Base-by-base conservation (phyloP, 35 echinoderm and acorn worm species). In the Stichopus chloronotus region DNA sequence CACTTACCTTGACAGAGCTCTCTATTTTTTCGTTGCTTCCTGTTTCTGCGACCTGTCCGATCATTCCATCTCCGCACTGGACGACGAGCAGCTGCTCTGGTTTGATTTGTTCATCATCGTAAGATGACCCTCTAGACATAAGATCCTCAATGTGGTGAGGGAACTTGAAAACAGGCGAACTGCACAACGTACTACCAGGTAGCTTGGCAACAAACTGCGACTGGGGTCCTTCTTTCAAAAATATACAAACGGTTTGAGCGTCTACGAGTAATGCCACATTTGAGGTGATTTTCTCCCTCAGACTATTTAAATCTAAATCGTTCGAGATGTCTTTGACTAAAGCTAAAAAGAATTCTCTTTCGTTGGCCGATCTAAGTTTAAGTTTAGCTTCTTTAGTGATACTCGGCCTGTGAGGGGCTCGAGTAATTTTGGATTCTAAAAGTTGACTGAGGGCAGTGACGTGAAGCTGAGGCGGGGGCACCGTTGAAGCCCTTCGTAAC, bases 281-380 rank as follows among this genome's bases (percentile, higher is more conserved):
- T 55, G 93, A 95, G 17, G 80, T 57, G 22, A 99, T 99, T 68
- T 96, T 98, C 20, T 93, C 93, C 6, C 92, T 68, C 10, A 99
- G 84, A 71, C 95, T 95, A 53, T 92, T 92, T 11, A 96, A 68
- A 52, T 99, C 93, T 56, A 99, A 90, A 88, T 99, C 97, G n/a
- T 99, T 95, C 4, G 97, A 96, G 56, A 99, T 99, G 53, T 99
- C 97, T 72, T 99, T 99, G 55, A 96, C 97, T 23, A 98, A 53
- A 55, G 95, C 94, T n/a, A 99, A 92, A 90, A 99, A 99, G 78
- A 99, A 99, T 59, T 95, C 95, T 43, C 97, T 63, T 81, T 99
- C 97, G 55, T 99, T 96, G 2, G 91, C 93, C 13, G 95, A 93
- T 76, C 94, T 92, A 19, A 99, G 88, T 72, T 94, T 84, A 16